These are phyloP conservation scores for Corynorhinus townsendii DNA, from an alignment of 2,113 vertebrate species.

Conservation along the genomic window DNA sequence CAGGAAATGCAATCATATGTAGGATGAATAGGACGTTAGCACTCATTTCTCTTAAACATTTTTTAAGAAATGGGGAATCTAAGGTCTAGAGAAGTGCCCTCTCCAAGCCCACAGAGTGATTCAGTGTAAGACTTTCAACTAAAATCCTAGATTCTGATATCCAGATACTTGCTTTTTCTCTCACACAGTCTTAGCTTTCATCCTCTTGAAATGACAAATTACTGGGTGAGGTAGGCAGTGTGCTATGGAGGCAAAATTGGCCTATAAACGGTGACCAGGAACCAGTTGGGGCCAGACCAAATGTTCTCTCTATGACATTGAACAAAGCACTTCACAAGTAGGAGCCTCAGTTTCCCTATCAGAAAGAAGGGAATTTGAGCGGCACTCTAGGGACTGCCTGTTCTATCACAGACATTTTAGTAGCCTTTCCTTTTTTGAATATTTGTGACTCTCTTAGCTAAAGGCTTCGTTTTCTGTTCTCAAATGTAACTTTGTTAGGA, in stretches of 20 bases:
- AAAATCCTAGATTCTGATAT: not conserved
- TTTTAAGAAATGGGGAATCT: not conserved
- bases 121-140: not conserved
- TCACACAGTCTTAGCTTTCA: not conserved
- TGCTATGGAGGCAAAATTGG: not conserved
- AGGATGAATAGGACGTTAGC: not conserved
- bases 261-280: not conserved
- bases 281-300: accelerated
- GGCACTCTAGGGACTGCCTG: not conserved
- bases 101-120: not conserved
- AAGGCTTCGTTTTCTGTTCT: not conserved
- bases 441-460: not conserved
- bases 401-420: not conserved
- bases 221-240: accelerated
- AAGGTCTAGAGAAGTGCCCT: not conserved
- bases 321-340: not conserved
- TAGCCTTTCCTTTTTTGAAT: not conserved
- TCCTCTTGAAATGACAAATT: not conserved
- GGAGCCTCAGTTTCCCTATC: not conserved
- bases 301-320: not conserved
- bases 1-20: not conserved
- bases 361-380: not conserved
- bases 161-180: not conserved
- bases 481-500: not conserved
- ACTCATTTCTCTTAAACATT: not conserved